Evolutionary conservation across 2,113 vertebrate species (phyloP).

Genomic region (Poicephalus meyeri): DNA sequence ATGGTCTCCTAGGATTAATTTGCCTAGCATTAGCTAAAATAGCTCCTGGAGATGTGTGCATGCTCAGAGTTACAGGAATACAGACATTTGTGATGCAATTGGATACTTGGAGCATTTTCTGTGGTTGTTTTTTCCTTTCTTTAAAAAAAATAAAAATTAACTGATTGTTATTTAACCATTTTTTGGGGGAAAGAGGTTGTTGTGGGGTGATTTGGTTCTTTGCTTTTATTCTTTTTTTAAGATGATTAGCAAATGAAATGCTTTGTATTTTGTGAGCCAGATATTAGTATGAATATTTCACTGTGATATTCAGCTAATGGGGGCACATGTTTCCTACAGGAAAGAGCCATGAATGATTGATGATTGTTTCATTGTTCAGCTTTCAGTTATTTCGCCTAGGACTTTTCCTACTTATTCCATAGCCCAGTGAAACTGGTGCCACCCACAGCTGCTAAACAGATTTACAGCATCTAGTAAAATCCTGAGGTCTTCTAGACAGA

Average conservation of each 20-base stretch:
- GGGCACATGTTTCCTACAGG: constrained; percentile 71
- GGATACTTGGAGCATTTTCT: not conserved
- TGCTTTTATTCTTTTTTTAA: not conserved
- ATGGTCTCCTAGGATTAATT: not conserved
- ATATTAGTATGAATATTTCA: constrained; percentile 24
- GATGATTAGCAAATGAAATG: constrained; percentile 24
- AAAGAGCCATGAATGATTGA: constrained; percentile 73
- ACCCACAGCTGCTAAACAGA: constrained; percentile 65
- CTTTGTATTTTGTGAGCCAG: constrained; percentile 8
- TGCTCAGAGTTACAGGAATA: not conserved
- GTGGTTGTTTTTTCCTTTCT: not conserved
- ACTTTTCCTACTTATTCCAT: constrained; percentile 56
- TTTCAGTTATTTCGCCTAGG: constrained; percentile 68
- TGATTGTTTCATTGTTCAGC: constrained; percentile 72
- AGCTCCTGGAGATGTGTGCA: not conserved
- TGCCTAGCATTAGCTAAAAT: not conserved
- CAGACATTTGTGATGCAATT: not conserved
- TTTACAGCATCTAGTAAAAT: constrained; percentile 60
- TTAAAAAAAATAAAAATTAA: not conserved
- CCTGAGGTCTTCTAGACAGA: constrained; percentile 33
- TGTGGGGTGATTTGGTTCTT: not conserved
- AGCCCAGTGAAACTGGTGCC: constrained; percentile 45
- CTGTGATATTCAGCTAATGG: constrained; percentile 47
- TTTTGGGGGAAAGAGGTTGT: not conserved
- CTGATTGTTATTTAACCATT: not conserved